phyloP scores from a whole-genome alignment of 2,113 vertebrate genomes.

The Rousettus leschenaultii region DNA sequence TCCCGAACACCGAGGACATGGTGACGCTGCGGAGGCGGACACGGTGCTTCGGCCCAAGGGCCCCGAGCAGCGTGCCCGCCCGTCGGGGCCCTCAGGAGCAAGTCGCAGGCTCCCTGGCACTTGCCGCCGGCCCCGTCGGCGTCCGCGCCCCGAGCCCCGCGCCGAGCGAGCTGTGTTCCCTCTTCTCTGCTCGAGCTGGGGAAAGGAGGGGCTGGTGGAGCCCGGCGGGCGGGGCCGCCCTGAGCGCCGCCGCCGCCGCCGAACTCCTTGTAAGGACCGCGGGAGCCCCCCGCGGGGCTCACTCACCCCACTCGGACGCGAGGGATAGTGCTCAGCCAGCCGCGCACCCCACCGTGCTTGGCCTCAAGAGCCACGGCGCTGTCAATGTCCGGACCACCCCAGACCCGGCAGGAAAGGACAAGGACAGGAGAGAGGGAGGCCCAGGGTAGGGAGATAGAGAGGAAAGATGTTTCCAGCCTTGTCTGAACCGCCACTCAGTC shows the following conservation, averaged over 20 bases:
- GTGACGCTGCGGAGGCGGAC: neutral
- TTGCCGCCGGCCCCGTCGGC: neutral
- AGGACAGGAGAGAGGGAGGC: neutral
- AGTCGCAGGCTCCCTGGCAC: neutral
- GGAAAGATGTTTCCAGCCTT: neutral
- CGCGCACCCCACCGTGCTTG: neutral
- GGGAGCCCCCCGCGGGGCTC: conserved; percentile 44
- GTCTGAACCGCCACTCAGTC: neutral
- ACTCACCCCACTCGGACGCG: neutral
- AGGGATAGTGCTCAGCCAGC: neutral
- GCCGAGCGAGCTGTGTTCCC: neutral
- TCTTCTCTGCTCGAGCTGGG: too few species aligned
- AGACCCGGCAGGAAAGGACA: neutral
- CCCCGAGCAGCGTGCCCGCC: neutral
- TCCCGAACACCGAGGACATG: conserved; percentile 92
- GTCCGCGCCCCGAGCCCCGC: neutral
- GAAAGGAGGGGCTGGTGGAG: neutral
- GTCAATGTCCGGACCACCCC: neutral
- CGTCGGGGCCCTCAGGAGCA: neutral
- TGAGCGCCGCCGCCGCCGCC: conserved; percentile 52
- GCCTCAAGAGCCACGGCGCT: neutral
- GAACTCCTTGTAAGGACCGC: conserved; percentile 85
- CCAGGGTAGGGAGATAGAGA: accelerated
- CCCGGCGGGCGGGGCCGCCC: conserved; percentile 34
- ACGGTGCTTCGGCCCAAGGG: neutral